These are phyloP conservation scores for Polyploca ridens DNA, from an alignment of 2,888 invertebrate genomes.

Conservation along the genomic window DNA sequence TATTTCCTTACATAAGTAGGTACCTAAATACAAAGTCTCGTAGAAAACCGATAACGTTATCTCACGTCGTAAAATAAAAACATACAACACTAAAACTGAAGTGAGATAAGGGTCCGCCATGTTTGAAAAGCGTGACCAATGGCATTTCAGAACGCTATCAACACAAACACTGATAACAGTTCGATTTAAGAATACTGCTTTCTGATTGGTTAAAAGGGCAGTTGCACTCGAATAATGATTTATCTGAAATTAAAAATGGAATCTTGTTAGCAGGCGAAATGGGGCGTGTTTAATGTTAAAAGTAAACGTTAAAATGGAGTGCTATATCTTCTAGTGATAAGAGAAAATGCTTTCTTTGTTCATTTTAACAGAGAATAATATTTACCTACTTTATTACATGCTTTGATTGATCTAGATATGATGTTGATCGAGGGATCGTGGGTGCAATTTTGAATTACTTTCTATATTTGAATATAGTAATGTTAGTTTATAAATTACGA, in stretches of 20 bases:
- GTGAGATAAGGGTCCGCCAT: slow-evolving; percentile 70
- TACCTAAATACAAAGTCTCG: slow-evolving; percentile 34
- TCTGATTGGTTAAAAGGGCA: slow-evolving; percentile 67
- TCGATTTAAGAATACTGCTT: slow-evolving; percentile 70
- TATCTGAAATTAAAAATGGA: slow-evolving; percentile 68
- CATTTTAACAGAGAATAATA: neutral
- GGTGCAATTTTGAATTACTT: too few relatives aligned
- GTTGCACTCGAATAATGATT: slow-evolving; percentile 40
- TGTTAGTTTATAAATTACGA: neutral
- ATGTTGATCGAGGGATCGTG: too few relatives aligned
- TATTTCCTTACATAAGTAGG: slow-evolving; percentile 24
- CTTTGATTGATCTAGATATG: neutral
- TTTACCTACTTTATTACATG: neutral
- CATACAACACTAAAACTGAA: slow-evolving; percentile 63
- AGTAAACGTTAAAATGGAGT: slow-evolving; percentile 6
- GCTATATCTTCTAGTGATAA: slow-evolving; percentile 9
- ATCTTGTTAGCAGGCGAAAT: slow-evolving; percentile 65
- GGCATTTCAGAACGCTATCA: slow-evolving; percentile 66
- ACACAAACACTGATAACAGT: slow-evolving; percentile 69
- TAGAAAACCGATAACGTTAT: slow-evolving; percentile 55
- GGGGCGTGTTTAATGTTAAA: slow-evolving; percentile 53
- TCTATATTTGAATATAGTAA: too few relatives aligned
- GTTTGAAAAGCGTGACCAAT: slow-evolving; percentile 77
- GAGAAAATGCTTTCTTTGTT: neutral
- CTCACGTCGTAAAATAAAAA: slow-evolving; percentile 60